A percentile compares a stretch with the other conserved stretches of the same genome.
phyloP scores from a whole-genome alignment of 2,797 vertebrate species.

The Manis javanica region DNA sequence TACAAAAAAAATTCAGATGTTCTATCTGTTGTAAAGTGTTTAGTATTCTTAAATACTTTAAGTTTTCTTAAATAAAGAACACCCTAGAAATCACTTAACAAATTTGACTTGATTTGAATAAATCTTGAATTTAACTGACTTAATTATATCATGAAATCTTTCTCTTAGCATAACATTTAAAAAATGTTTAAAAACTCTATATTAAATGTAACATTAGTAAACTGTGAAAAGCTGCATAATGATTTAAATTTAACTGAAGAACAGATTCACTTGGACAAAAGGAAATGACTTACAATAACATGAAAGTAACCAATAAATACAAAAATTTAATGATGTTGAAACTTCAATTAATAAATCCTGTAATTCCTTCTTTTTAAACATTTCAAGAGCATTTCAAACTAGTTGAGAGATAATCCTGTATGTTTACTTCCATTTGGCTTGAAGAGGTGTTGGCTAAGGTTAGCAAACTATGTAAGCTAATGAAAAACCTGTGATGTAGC shows the following conservation, averaged over 20 bases:
- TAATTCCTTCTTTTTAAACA: conserved; percentile 27
- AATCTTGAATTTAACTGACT: background rate
- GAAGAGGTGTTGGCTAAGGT: background rate
- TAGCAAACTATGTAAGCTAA: background rate
- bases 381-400: conserved; percentile 2
- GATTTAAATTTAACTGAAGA: conserved; percentile 5
- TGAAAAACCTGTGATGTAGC: background rate
- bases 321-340: background rate
- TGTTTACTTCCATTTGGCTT: background rate
- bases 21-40: background rate
- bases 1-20: background rate
- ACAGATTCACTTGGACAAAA: background rate
- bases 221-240: background rate
- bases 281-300: conserved; percentile 15
- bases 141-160: conserved; percentile 35
- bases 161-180: conserved; percentile 39
- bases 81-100: conserved; percentile 16
- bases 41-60: conserved; percentile 23
- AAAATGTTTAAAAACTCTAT: background rate
- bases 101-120: background rate
- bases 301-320: conserved; percentile 40
- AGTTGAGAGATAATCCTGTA: background rate
- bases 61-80: conserved; percentile 21
- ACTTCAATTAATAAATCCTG: background rate
- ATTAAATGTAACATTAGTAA: conserved; percentile 37